A percentile compares a stretch with the other conserved stretches of the same genome.
These are phyloP conservation scores for Atherix ibis DNA, from an alignment of 2,888 invertebrate species.

Conservation along the genomic window DNA sequence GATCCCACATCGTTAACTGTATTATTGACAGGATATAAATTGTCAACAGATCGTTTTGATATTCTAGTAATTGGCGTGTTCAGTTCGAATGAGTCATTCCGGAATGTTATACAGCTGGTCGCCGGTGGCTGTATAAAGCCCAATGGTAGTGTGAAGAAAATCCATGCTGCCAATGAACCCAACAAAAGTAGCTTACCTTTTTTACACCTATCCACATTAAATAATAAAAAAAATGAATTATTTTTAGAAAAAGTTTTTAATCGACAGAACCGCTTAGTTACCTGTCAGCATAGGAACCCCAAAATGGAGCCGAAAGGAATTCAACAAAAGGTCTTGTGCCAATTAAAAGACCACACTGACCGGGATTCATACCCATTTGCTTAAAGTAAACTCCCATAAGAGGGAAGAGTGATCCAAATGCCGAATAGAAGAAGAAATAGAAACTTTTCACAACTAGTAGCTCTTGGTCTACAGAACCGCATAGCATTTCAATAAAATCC, in stretches of 20 bases:
- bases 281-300: conserved; percentile 89
- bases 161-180: conserved; percentile 86
- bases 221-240: background rate
- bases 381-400: conserved; percentile 99
- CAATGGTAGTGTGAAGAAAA: conserved; percentile 88
- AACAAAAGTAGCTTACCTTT: conserved; percentile 77
- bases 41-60: conserved; percentile 34
- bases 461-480: conserved; percentile 76
- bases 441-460: conserved; percentile 90
- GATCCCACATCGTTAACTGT: too few species aligned
- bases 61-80: conserved; percentile 34
- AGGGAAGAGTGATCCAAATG: conserved; percentile 95
- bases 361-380: conserved; percentile 98
- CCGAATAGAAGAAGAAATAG: conserved; percentile 98
- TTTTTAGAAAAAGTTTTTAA: background rate
- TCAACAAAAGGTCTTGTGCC: conserved; percentile 95
- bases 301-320: conserved; percentile 93
- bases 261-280: conserved; percentile 18
- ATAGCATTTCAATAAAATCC: conserved; percentile 68
- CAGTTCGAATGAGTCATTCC: conserved; percentile 48
- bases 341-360: conserved; percentile 84
- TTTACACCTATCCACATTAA: conserved; percentile 43
- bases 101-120: conserved; percentile 60
- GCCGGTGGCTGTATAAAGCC: conserved; percentile 92
- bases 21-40: conserved; percentile 10